Conservation (phyloP, 2,797 vertebrate genomes). For the Pangasius krempfi region DNA sequence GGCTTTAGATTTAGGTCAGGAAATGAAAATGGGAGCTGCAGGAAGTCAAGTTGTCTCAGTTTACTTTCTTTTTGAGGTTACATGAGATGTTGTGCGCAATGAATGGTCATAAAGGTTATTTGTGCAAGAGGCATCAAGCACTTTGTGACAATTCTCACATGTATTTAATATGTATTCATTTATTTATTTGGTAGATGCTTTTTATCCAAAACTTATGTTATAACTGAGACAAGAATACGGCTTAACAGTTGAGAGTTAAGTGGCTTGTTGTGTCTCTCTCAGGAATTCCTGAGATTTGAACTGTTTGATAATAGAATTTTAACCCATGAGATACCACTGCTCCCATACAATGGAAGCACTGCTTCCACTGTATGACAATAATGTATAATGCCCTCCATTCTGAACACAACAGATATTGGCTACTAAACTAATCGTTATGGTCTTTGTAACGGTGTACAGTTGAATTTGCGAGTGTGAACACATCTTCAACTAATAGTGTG, state of each 20-base stretch:
- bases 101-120: neutral
- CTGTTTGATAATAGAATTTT: neutral
- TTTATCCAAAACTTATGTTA: neutral
- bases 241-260: neutral
- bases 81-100: neutral
- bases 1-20: conserved; percentile 37
- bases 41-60: conserved; percentile 18
- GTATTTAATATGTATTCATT: neutral
- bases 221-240: neutral
- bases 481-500: neutral
- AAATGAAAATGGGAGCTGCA: conserved; percentile 43
- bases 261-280: neutral
- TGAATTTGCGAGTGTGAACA: neutral
- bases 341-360: neutral
- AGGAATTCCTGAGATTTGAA: neutral
- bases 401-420: neutral
- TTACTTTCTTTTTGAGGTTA: neutral
- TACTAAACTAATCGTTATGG: neutral
- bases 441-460: neutral
- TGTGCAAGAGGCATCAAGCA: neutral
- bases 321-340: too few species aligned
- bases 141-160: neutral
- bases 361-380: neutral
- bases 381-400: neutral
- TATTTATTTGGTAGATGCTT: neutral